Percentiles rank a stretch among this genome's conserved stretches.
These are phyloP conservation scores for Lissonota sp. DNA, from an alignment of 2,888 invertebrate species.

Conservation along the genomic window DNA sequence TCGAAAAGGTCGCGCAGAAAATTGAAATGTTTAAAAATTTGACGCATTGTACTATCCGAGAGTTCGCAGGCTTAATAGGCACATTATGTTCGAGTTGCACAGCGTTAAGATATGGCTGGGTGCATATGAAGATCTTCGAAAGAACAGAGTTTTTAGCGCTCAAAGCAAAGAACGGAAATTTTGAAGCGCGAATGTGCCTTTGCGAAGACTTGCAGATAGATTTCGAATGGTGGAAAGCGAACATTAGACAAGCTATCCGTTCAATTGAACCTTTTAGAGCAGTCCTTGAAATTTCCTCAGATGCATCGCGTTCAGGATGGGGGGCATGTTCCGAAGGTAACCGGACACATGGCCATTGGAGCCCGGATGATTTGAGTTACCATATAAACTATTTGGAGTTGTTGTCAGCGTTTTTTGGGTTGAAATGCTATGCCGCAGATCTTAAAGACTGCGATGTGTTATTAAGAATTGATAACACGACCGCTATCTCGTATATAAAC, in stretches of 20 bases:
- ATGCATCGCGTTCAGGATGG: slow-evolving; percentile 49
- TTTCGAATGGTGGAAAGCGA: slow-evolving; percentile 24
- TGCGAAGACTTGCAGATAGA: slow-evolving; percentile 21
- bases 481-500: slow-evolving; percentile 30
- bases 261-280: slow-evolving; percentile 27
- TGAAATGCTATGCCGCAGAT: slow-evolving; percentile 43
- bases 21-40: slow-evolving; percentile 25
- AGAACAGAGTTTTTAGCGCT: slow-evolving; percentile 41
- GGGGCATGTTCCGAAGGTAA: slow-evolving; percentile 36
- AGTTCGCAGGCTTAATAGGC: slow-evolving; percentile 44
- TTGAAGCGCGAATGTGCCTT: slow-evolving; percentile 37
- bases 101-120: slow-evolving; percentile 52
- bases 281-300: slow-evolving; percentile 46
- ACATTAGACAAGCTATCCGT: slow-evolving; percentile 28
- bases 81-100: slow-evolving; percentile 46
- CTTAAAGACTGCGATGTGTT: slow-evolving; percentile 36
- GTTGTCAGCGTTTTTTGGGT: slow-evolving; percentile 42
- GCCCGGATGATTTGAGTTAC: slow-evolving; percentile 8
- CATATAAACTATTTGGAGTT: slow-evolving; percentile 49
- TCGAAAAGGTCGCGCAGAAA: not conserved
- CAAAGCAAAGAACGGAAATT: slow-evolving; percentile 34
- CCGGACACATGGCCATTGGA: slow-evolving; percentile 43
- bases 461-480: slow-evolving; percentile 45
- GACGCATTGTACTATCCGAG: slow-evolving; percentile 38
- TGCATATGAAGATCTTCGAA: slow-evolving; percentile 48